phyloP scores from a whole-genome alignment of 2,113 vertebrate species.

The Uria aalge region DNA sequence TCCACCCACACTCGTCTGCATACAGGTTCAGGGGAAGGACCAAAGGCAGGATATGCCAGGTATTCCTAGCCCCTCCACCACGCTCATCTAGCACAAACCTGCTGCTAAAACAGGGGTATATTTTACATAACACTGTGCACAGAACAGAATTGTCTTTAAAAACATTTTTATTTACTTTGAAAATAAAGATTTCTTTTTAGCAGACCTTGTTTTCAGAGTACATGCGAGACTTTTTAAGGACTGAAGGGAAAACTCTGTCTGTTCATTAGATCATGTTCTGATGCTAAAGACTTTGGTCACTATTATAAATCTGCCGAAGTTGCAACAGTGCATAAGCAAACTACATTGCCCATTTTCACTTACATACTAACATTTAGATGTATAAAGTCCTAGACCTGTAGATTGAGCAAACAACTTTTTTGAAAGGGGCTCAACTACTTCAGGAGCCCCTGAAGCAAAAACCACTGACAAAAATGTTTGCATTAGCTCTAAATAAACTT shows the following conservation, averaged over 20 bases:
- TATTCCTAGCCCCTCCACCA: background rate
- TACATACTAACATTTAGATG: background rate
- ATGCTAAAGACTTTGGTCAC: background rate
- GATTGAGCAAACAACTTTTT: background rate
- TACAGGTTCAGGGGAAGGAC: background rate
- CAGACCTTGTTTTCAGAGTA: background rate
- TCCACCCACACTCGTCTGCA: accelerated
- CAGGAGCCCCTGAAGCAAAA: background rate
- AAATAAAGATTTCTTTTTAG: background rate
- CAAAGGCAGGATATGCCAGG: background rate
- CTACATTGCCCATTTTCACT: background rate
- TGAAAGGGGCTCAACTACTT: background rate
- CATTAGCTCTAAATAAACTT: background rate
- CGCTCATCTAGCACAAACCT: background rate
- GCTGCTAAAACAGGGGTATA: background rate
- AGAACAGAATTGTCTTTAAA: background rate
- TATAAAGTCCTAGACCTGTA: background rate
- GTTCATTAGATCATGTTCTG: background rate
- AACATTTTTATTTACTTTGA: background rate
- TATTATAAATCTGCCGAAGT: background rate
- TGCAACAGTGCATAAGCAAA: background rate
- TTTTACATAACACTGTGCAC: accelerated
- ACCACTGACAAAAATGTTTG: background rate
- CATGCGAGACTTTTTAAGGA: background rate
- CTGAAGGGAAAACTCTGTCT: background rate